Conservation (phyloP, 2,113 vertebrate species). For the Numida meleagris region DNA sequence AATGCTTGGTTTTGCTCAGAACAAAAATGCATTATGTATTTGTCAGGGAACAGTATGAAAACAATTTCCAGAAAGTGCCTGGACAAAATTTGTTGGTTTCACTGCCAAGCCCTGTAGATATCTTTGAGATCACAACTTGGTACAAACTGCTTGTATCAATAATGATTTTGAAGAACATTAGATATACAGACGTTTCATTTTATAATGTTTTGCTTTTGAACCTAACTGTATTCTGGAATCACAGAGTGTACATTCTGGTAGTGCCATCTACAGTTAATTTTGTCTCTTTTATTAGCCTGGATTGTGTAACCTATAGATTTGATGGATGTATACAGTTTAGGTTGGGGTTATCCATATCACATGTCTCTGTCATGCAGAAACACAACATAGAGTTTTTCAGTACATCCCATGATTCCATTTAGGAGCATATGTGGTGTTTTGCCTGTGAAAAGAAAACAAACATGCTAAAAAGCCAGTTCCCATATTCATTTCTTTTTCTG, state of each 20-base stretch:
- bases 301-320: neutral
- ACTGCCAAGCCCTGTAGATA: constrained; percentile 60
- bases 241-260: neutral
- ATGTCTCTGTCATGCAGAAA: neutral
- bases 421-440: neutral
- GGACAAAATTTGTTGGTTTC: constrained; percentile 64
- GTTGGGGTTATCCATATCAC: neutral
- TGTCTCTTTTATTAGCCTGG: neutral
- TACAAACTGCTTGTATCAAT: constrained; percentile 58
- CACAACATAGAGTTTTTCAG: neutral
- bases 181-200: constrained; percentile 37
- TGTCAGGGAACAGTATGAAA: constrained; percentile 71
- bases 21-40: constrained; percentile 73
- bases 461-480: neutral
- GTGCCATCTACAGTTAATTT: neutral
- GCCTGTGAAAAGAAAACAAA: neutral
- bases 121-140: constrained; percentile 60
- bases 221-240: constrained; percentile 40
- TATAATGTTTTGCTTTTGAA: constrained; percentile 44
- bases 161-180: constrained; percentile 70
- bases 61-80: constrained; percentile 54
- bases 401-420: neutral
- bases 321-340: neutral
- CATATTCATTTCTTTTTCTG: neutral
- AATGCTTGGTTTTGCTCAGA: constrained; percentile 67